Percentiles rank a stretch among this genome's conserved stretches.
Evolutionary conservation across 2,113 vertebrate genomes (phyloP).

Genomic region (Bos javanicus): DNA sequence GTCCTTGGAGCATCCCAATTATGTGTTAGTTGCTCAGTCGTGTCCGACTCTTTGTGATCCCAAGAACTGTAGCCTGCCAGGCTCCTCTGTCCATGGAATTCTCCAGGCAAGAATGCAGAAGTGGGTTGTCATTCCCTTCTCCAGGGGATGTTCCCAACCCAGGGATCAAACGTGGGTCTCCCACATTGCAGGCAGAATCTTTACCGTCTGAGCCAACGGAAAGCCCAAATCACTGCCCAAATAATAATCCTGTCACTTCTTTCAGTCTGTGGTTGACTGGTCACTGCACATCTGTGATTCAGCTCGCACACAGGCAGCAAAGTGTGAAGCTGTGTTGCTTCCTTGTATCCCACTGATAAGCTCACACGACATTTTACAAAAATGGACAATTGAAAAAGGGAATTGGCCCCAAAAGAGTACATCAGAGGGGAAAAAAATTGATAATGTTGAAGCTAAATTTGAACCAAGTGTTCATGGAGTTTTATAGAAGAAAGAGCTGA

Average conservation of each 20-base stretch:
- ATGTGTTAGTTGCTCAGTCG: fast-evolving
- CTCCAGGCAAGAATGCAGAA: not conserved
- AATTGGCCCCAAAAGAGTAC: not conserved
- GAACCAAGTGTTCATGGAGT: not conserved
- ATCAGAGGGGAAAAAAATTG: not conserved
- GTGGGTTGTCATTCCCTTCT: not conserved
- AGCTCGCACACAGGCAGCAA: not conserved
- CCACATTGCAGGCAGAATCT: not conserved
- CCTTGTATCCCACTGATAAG: not conserved
- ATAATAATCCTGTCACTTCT: not conserved
- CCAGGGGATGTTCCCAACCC: not conserved
- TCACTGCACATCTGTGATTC: not conserved
- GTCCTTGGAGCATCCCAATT: not conserved
- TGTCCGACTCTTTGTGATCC: not conserved
- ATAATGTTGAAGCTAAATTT: not conserved
- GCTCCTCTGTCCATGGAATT: not conserved
- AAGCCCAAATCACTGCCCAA: not conserved
- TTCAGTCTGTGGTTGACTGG: not conserved
- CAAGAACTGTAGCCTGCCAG: not conserved
- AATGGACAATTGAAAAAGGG: not conserved
- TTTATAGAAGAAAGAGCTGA: not conserved
- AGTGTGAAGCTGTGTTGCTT: not conserved
- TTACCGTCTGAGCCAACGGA: not conserved
- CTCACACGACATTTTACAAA: not conserved
- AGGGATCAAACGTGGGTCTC: not conserved